These are phyloP conservation scores for Antigone vipio DNA, from an alignment of 2,113 vertebrate genomes.

Conservation along the genomic window DNA sequence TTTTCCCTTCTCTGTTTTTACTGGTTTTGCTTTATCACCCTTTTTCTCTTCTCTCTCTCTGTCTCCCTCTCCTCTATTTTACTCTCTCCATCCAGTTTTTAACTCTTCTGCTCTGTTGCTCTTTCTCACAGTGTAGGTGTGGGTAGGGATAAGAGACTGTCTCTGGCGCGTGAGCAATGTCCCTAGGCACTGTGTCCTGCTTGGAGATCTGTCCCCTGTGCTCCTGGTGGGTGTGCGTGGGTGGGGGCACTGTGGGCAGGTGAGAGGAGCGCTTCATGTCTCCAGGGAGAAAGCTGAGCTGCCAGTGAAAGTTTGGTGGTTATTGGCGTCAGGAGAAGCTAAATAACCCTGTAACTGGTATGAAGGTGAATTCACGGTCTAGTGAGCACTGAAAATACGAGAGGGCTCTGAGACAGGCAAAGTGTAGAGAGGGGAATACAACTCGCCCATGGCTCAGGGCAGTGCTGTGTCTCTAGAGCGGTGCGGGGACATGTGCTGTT, in stretches of 20 bases:
- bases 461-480: not conserved
- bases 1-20: not conserved
- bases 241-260: not conserved
- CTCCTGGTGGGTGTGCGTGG: not conserved
- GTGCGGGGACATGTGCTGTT: not conserved
- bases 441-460: conserved; percentile 2
- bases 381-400: conserved; percentile 78
- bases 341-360: conserved; percentile 83
- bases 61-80: not conserved
- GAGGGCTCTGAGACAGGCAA: conserved; percentile 65
- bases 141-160: not conserved
- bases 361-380: conserved; percentile 87
- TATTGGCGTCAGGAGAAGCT: conserved; percentile 74
- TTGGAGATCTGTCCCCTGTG: not conserved
- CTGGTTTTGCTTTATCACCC: not conserved
- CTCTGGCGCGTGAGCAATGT: not conserved
- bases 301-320: conserved; percentile 71
- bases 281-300: conserved; percentile 32
- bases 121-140: not conserved
- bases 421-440: conserved; percentile 26
- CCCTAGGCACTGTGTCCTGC: not conserved
- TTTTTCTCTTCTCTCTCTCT: not conserved
- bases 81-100: not conserved
- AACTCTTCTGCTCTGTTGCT: not conserved
- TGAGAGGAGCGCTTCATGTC: not conserved